A percentile compares a stretch with the other conserved stretches of the same genome.
These are phyloP conservation scores for Drosophila rellima DNA, from an alignment of 2,888 invertebrate genomes.

Conservation along the genomic window DNA sequence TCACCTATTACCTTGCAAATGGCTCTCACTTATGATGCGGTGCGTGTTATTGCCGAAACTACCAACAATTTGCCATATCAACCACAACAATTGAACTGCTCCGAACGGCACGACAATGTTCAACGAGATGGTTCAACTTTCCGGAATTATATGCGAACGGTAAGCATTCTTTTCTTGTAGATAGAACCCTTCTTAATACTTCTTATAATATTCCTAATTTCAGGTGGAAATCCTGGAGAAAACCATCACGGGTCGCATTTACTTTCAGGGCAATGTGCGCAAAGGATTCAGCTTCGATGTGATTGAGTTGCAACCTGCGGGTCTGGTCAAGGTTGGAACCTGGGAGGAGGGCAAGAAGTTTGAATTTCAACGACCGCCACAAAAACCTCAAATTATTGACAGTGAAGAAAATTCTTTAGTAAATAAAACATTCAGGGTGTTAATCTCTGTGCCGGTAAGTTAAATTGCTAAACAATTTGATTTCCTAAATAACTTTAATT, in stretches of 20 bases:
- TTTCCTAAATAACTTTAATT: no score
- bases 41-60: slow-evolving; percentile 92
- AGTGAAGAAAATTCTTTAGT: slow-evolving; percentile 88
- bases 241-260: slow-evolving; percentile 90
- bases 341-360: slow-evolving; percentile 90
- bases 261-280: slow-evolving; percentile 92
- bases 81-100: slow-evolving; percentile 87
- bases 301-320: slow-evolving; percentile 88
- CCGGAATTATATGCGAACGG: slow-evolving; percentile 90
- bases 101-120: slow-evolving; percentile 86
- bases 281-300: slow-evolving; percentile 90
- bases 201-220: background rate
- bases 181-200: no score
- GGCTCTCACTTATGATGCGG: slow-evolving; percentile 94
- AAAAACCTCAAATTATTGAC: slow-evolving; percentile 83
- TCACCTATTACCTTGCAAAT: slow-evolving; percentile 88
- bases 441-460: slow-evolving; percentile 89
- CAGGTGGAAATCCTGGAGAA: slow-evolving; percentile 86
- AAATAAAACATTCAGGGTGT: slow-evolving; percentile 90
- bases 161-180: slow-evolving; percentile 33
- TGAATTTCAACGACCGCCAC: slow-evolving; percentile 86
- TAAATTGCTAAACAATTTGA: accelerated
- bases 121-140: slow-evolving; percentile 94
- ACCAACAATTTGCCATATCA: slow-evolving; percentile 88
- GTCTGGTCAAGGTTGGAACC: slow-evolving; percentile 89